A percentile compares a stretch with the other conserved stretches of the same genome.
These are phyloP conservation scores for Reticulitermes speratus DNA, from an alignment of 1,140 invertebrate species.

Conservation along the genomic window DNA sequence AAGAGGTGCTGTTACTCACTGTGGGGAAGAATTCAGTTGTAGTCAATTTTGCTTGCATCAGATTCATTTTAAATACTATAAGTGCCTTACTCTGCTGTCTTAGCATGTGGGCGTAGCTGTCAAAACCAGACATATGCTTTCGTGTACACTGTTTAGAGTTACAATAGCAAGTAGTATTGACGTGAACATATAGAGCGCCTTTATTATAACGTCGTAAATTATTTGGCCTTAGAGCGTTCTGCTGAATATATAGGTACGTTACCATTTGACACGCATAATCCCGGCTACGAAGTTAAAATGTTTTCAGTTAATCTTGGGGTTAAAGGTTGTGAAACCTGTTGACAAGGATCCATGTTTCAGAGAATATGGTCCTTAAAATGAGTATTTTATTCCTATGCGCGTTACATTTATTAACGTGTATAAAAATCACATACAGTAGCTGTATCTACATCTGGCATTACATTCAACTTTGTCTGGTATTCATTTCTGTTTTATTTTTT, in stretches of 20 bases:
- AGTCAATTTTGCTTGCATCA: neutral
- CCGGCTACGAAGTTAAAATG: neutral
- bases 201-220: no score
- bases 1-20: neutral
- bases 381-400: no score
- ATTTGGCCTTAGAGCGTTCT: no score
- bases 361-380: no score
- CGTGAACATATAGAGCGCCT: neutral
- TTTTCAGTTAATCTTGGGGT: neutral
- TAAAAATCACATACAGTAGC: no score
- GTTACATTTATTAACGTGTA: no score
- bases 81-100: neutral
- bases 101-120: constrained; percentile 6
- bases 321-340: neutral
- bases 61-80: neutral
- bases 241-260: no score
- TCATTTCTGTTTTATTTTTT: neutral
- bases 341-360: neutral
- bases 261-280: no score
- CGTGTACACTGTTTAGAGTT: neutral
- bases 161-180: neutral
- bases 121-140: constrained; percentile 1
- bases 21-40: neutral
- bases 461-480: no score
- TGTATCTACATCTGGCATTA: no score